A percentile compares a stretch with the other conserved stretches of the same genome.
These are phyloP conservation scores for Drosophila navojoa DNA, from an alignment of 1,140 invertebrate species.

Conservation along the genomic window DNA sequence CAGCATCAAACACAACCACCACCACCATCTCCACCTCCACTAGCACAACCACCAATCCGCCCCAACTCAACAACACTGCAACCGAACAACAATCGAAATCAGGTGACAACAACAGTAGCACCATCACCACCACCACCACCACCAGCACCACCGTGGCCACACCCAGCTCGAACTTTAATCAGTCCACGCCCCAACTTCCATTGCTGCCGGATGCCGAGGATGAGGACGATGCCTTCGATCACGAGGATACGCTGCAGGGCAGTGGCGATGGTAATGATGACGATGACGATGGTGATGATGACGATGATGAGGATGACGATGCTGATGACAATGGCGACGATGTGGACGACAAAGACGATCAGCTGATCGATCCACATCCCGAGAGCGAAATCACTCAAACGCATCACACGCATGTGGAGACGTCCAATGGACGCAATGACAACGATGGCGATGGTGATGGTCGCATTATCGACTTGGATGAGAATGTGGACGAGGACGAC, in stretches of 20 bases:
- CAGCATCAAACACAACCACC: conserved; percentile 65
- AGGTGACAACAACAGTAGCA: background rate
- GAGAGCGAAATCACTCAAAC: conserved; percentile 8
- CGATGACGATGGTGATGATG: conserved; percentile 29
- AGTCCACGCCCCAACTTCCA: conserved; percentile 12
- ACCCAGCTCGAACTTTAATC: conserved; percentile 15
- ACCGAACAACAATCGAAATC: background rate
- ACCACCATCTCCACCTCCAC: conserved; percentile 21
- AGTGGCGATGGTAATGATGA: conserved; percentile 52
- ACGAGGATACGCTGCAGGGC: conserved; percentile 30
- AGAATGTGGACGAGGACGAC: conserved; percentile 38
- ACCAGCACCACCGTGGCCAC: conserved; percentile 16
- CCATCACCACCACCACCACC: conserved; percentile 14
- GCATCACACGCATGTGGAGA: background rate
- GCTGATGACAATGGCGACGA: conserved; percentile 13
- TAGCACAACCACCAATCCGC: conserved; percentile 30
- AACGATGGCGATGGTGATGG: conserved; percentile 25
- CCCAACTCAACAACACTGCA: conserved; percentile 11
- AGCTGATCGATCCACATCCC: conserved; percentile 13
- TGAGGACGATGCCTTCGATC: conserved; percentile 55
- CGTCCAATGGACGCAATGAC: background rate
- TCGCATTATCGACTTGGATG: conserved; percentile 47
- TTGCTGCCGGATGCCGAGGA: conserved; percentile 24
- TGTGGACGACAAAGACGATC: conserved; percentile 20
- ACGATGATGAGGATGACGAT: conserved; percentile 34